Evolutionary conservation across 2,113 vertebrate species (phyloP).

Genomic region (Polypterus senegalus): DNA sequence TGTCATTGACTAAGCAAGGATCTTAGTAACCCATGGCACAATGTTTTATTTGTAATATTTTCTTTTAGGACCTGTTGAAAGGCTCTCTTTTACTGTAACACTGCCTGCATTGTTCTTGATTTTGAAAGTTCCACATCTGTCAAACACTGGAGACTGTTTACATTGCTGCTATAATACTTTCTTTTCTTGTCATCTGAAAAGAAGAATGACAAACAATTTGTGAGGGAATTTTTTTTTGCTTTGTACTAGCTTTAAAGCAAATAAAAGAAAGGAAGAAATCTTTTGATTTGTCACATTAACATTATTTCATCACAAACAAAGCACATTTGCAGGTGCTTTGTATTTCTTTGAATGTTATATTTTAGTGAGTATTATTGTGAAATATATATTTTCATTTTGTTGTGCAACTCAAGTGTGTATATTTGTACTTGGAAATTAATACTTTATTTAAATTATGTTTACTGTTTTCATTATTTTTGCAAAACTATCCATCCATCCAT

Average conservation of each 20-base stretch:
- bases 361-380: too few species aligned
- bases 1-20: constrained; percentile 18
- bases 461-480: too few species aligned
- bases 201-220: constrained; percentile 23
- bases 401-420: too few species aligned
- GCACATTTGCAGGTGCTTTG: too few species aligned
- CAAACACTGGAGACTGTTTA: constrained; percentile 29
- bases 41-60: constrained; percentile 43
- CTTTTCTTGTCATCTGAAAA: constrained; percentile 27
- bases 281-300: too few species aligned
- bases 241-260: neutral
- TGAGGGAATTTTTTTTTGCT: constrained; percentile 11
- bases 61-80: constrained; percentile 42
- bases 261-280: too few species aligned
- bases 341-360: too few species aligned
- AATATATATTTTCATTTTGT: too few species aligned
- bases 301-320: too few species aligned
- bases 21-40: constrained; percentile 23
- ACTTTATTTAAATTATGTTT: too few species aligned
- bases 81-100: constrained; percentile 30
- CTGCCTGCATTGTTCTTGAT: constrained; percentile 32
- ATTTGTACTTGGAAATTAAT: too few species aligned
- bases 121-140: constrained; percentile 22
- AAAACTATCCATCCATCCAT: too few species aligned
- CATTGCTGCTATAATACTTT: constrained; percentile 16